phyloP scores from a whole-genome alignment of 2,113 vertebrate genomes.

The Ancistrus triradiatus region DNA sequence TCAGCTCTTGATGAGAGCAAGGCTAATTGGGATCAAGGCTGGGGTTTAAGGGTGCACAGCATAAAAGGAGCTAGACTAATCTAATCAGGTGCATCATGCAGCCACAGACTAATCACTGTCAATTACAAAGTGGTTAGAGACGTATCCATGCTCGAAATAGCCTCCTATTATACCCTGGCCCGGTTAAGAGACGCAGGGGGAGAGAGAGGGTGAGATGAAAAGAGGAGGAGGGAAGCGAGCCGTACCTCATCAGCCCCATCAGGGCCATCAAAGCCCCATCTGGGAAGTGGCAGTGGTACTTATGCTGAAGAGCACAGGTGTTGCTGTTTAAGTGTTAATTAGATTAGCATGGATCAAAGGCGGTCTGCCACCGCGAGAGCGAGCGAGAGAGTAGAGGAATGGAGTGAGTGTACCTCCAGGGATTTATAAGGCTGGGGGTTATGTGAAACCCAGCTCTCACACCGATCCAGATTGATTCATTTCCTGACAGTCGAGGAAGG shows the following conservation, averaged over 20 bases:
- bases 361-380: constrained; percentile 42
- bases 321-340: constrained; percentile 72
- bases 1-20: constrained; percentile 57
- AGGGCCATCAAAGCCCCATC: constrained; percentile 67
- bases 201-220: constrained; percentile 15
- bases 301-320: constrained; percentile 67
- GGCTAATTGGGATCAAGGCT: constrained; percentile 74
- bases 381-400: constrained; percentile 6
- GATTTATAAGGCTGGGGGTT: constrained; percentile 27
- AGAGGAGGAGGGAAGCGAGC: constrained; percentile 32
- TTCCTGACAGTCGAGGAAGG: constrained; percentile 48
- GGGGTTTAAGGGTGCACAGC: constrained; percentile 60
- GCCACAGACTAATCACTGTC: constrained; percentile 63
- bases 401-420: constrained; percentile 12
- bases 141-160: constrained; percentile 59
- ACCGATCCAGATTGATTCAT: constrained; percentile 54
- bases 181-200: constrained; percentile 16
- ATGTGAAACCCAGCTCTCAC: not conserved
- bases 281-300: constrained; percentile 53
- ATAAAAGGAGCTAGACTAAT: constrained; percentile 60
- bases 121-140: constrained; percentile 64
- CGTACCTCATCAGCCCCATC: constrained; percentile 60
- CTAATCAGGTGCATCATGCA: constrained; percentile 69
- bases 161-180: constrained; percentile 46
- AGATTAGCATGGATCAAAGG: constrained; percentile 69